These are phyloP conservation scores for Vicugna pacos DNA, from an alignment of 2,113 vertebrate genomes.

Conservation along the genomic window DNA sequence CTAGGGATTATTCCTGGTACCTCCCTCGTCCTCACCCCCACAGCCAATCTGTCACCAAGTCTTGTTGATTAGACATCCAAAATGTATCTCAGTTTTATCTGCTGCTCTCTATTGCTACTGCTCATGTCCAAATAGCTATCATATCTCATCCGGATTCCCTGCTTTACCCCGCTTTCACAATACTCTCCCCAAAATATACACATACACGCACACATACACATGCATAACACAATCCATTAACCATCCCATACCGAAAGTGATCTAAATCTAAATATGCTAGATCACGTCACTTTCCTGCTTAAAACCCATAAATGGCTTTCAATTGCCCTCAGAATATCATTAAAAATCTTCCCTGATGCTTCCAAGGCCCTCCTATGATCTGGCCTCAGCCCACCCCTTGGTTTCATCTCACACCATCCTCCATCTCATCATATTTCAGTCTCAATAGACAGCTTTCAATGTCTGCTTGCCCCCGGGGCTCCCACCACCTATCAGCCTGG, in stretches of 20 bases:
- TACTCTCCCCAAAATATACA: neutral
- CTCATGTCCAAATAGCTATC: neutral
- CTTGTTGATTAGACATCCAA: conserved; percentile 53
- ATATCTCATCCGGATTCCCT: conserved; percentile 49
- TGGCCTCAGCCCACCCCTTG: neutral
- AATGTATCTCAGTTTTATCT: conserved; percentile 58
- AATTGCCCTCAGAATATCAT: neutral
- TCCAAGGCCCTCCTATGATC: neutral
- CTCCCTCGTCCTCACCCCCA: conserved; percentile 70
- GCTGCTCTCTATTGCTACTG: conserved; percentile 20
- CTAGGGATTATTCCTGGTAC: conserved; percentile 65
- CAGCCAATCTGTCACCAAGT: conserved; percentile 74
- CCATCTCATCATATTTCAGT: neutral
- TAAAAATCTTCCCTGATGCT: neutral
- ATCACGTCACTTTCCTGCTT: neutral
- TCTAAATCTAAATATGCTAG: neutral
- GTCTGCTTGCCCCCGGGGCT: neutral
- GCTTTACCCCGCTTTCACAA: neutral
- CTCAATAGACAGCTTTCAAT: neutral
- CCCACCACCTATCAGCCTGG: neutral
- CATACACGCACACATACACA: neutral
- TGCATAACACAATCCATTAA: neutral
- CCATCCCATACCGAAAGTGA: neutral
- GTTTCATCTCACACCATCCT: neutral
- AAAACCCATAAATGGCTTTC: neutral